Evolutionary conservation across 1,140 invertebrate species (phyloP), one percentile per base, ranked within the genome.

Genomic region (Maconellicoccus hirsutus): DNA sequence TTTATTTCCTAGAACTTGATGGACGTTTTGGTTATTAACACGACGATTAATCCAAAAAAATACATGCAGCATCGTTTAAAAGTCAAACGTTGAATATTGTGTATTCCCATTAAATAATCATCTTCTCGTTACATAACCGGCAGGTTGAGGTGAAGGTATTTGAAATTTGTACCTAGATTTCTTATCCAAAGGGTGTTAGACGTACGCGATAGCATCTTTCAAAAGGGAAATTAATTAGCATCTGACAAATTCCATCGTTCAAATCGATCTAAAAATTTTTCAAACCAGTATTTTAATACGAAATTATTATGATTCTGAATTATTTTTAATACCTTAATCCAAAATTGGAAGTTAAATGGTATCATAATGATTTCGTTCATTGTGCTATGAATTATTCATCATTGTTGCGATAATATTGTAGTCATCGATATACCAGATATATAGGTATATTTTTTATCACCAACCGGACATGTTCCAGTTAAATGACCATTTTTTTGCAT

Each of bases 1-100:
- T 66, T 23, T 8, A 23, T 66, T 66, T 66, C 61, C 25, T 66
- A 66, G 61, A 66, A 66, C 61, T 66, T 66, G 61, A 66, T 66
- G 19, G 61, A 66, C 61, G 61, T 66, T 52, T 19, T 52, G 42
- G n/a, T 16, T 19, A 52, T 52, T 52, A 52, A 52, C 42, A 16
- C n/a, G 42, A 4, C 42, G 10, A 52, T 52, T 52, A 52, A 52
- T 52, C 4, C 42, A 52, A 52, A n/a, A n/a, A n/a, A 52, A 52
- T 52, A 52, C 42, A 52, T 16, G n/a, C n/a, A 6, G 42, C 42
- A 52, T 52, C n/a, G n/a, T 52, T 52, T 16, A 52, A 52, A 16
- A 52, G 42, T 52, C 42, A 16, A 52, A 8, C 42, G 42, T 52
- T 52, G 6, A 52, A 52, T 8, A 52, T 52, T 52, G 42, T 16